Percentiles rank a stretch among this genome's conserved stretches.
Evolutionary conservation across 2,797 vertebrate species (phyloP).

Genomic region (Rousettus madagascariensis): DNA sequence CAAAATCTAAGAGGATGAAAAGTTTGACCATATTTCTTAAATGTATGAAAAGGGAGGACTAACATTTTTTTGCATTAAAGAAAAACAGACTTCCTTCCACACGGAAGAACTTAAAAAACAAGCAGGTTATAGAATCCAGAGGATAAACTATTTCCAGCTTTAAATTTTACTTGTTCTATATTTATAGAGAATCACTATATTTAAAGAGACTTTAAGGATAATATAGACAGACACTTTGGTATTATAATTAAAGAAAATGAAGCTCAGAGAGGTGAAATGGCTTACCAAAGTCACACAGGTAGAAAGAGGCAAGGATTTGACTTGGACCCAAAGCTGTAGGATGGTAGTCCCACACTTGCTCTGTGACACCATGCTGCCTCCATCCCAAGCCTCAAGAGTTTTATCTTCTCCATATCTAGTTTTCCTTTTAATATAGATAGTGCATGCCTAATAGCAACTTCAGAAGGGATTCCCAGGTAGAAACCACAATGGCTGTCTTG

Average conservation of each 20-base stretch:
- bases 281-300: not conserved
- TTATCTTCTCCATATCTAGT: not conserved
- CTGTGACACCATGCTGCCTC: not conserved
- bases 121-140: not conserved
- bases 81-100: not conserved
- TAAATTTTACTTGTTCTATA: conserved; percentile 1
- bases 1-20: not conserved
- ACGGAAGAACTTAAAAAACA: not conserved
- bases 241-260: not conserved
- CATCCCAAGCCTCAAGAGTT: not conserved
- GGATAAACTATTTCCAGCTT: conserved; percentile 21
- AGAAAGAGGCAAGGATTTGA: not conserved
- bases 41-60: not conserved
- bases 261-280: not conserved
- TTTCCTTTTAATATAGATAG: not conserved
- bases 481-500: not conserved
- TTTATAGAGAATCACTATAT: not conserved
- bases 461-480: not conserved
- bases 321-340: not conserved
- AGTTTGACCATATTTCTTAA: not conserved
- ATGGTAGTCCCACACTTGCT: not conserved
- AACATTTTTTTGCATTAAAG: not conserved
- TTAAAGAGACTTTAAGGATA: not conserved
- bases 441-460: not conserved
- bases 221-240: not conserved